phyloP scores from a whole-genome alignment of 2,113 vertebrate species.

The Mesembrinibis cayennensis region DNA sequence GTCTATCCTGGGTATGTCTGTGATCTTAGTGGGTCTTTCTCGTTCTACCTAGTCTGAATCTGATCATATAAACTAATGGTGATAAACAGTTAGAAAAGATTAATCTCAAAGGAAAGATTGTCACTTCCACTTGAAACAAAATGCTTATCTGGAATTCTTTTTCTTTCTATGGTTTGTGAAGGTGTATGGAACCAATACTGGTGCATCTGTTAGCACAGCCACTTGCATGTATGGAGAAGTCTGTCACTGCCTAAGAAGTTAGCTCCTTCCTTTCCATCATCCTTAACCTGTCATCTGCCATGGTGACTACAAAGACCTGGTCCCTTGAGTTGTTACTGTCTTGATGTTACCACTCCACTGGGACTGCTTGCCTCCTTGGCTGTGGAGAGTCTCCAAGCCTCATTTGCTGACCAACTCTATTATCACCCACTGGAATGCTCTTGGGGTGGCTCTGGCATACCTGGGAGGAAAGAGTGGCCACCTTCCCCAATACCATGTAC shows the following conservation, averaged over 20 bases:
- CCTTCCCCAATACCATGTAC: fast-evolving
- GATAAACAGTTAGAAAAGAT: background rate
- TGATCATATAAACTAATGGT: background rate
- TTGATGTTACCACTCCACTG: background rate
- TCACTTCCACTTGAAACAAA: background rate
- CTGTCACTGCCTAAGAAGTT: background rate
- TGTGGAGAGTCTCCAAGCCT: background rate
- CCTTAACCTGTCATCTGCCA: background rate
- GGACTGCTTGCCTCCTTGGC: background rate
- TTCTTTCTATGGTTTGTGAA: background rate
- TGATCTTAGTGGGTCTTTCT: conserved; percentile 5
- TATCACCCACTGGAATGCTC: background rate
- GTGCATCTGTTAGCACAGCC: background rate
- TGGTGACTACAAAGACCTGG: background rate
- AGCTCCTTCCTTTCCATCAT: background rate
- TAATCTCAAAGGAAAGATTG: background rate
- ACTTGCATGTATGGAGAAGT: background rate
- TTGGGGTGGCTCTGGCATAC: background rate
- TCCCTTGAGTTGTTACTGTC: background rate
- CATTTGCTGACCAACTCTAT: background rate
- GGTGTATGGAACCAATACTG: background rate
- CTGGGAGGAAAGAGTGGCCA: background rate
- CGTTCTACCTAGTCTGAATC: background rate
- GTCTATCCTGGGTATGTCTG: background rate
- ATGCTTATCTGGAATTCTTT: background rate